Evolutionary conservation across 1,140 invertebrate genomes (phyloP), one percentile per base, ranked within the genome.

Genomic region (Zaprionus africanus): DNA sequence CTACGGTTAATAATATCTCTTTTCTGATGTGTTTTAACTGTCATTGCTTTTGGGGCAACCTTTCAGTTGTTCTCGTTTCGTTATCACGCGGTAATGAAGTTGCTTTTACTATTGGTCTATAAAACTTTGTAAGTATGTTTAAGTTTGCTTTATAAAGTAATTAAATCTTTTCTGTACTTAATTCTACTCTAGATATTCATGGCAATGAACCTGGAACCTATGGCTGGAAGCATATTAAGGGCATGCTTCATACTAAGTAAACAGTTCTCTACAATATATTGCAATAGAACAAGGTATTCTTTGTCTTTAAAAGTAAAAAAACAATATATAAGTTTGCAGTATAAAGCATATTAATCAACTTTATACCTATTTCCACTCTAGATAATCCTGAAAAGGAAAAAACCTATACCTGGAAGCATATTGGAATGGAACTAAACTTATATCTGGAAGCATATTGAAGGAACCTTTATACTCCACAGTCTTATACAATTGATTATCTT

Each of bases 31-130:
- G 28, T 49, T 49, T 46, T n/a, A 56, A 49, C 41, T 63, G 19
- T 24, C 19, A 24, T 63, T 53, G 26, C 60, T 13, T 51, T 51
- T 51, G 19, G 46, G 46, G 46, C 46, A 51, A 13, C 19, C 19
- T 51, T 13, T 51, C 3, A 13, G 46, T 24, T 51, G 46, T 22
- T 24, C 46, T 22, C 11, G 46, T 24, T 51, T 51, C 9, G 46
- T 11, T 19, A 24, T 51, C 9, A 13, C 9, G 1, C 4, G 19
- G 12, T 51, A 51, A 51, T 51, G 19, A 51, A 51, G 46, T 46
- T 46, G 12, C 46, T 51, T 24, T 51, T 51, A 24, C 17, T 24
- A 46, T 43, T 34, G 31, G 9, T 3, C 9, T 34, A 34, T 34
- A 34, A 34, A 34, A 34, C 31, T 11, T 9, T 11, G 11, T 11